A percentile compares a stretch with the other conserved stretches of the same genome.
Conservation (phyloP, 2,113 vertebrate species). For the Carollia perspicillata region DNA sequence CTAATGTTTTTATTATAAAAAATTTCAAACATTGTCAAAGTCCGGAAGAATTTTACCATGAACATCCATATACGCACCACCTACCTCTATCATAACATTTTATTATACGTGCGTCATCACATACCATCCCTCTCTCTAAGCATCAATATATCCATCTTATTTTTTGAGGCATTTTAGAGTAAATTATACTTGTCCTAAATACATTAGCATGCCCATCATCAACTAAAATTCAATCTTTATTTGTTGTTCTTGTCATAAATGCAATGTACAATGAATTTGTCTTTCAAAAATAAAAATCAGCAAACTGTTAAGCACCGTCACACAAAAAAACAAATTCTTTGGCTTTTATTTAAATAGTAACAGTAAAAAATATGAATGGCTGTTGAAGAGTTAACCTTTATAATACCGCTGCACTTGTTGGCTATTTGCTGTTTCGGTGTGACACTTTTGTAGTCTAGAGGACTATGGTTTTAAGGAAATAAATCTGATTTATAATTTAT, state of each 20-base stretch:
- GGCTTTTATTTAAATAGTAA: not conserved
- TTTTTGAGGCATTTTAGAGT: not conserved
- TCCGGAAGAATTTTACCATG: not conserved
- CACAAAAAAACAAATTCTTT: not conserved
- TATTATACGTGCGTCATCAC: not conserved
- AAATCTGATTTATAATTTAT: constrained; percentile 18
- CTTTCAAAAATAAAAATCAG: constrained; percentile 3
- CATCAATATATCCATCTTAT: not conserved
- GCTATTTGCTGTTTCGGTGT: not conserved
- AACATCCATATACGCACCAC: not conserved
- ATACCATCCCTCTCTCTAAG: not conserved
- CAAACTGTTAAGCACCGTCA: not conserved
- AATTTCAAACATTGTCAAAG: not conserved
- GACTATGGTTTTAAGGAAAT: not conserved
- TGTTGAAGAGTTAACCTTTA: not conserved
- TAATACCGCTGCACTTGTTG: not conserved
- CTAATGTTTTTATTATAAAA: not conserved
- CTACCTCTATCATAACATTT: not conserved
- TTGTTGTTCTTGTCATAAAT: not conserved
- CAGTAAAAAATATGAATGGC: not conserved
- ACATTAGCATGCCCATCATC: not conserved
- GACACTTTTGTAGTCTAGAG: not conserved
- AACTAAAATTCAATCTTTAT: not conserved
- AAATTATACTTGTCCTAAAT: not conserved
- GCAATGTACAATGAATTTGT: not conserved